A percentile compares a stretch with the other conserved stretches of the same genome.
phyloP scores from a whole-genome alignment of 2,888 invertebrate species.

The Eupithecia tripunctaria region DNA sequence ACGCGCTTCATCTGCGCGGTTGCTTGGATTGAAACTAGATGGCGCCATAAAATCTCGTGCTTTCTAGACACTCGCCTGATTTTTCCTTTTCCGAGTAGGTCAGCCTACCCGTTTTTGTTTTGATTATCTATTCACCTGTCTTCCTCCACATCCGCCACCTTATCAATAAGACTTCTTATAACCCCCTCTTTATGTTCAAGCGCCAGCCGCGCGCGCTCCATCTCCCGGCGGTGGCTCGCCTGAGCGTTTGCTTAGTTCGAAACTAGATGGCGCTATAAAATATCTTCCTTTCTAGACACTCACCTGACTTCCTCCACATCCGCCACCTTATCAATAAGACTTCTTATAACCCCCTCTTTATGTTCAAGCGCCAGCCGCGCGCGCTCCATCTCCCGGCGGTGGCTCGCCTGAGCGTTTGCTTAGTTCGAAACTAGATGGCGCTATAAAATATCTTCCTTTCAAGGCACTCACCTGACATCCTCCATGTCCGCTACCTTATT shows the following conservation, averaged over 20 bases:
- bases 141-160: background rate
- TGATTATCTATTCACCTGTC: too few species aligned
- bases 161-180: too few species aligned
- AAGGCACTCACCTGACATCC: conserved; percentile 4
- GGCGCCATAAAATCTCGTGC: background rate
- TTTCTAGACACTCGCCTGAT: too few species aligned
- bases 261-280: background rate
- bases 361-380: conserved; percentile 69
- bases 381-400: conserved; percentile 69
- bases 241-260: background rate
- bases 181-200: conserved; percentile 70
- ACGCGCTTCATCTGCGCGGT: background rate
- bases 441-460: too few species aligned
- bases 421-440: too few species aligned
- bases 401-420: conserved; percentile 56
- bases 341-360: conserved; percentile 75
- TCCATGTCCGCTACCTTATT: conserved; percentile 13
- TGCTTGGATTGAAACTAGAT: background rate
- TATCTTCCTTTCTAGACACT: background rate
- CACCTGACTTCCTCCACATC: conserved; percentile 12
- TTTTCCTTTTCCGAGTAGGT: too few species aligned
- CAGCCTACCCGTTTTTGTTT: too few species aligned
- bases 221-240: conserved; percentile 55
- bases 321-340: conserved; percentile 35
- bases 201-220: conserved; percentile 67